Evolutionary conservation across 2,113 vertebrate species (phyloP), one percentile per base, ranked within the genome.

Genomic region (Cheilinus undulatus): DNA sequence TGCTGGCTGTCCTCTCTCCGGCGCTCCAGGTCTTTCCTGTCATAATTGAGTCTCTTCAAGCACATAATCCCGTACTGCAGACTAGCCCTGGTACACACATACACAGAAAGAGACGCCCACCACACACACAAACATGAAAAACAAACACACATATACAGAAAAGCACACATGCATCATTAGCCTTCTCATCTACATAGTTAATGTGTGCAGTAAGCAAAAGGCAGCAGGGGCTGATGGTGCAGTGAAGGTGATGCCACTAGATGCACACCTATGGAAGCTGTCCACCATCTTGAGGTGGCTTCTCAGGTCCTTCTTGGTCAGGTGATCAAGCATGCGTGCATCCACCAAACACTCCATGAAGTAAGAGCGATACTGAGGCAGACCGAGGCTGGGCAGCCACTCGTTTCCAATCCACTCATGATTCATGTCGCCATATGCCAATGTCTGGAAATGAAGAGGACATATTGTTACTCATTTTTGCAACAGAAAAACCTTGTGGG

Each of bases 261-360:
- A 45, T 15, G 51, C 94, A 92, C 82, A 99, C 97, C 97, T 94
- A 76, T 99, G 97, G 84, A 98, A 99, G 88, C 97, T 98, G 93
- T 99, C 97, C 76, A 99, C 97, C 97, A 99, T 98, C 92, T 99
- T 99, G 64, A 99, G 93, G 79, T 99, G 97, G 71, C 96, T 95
- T 43, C 97, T 94, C 63, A 99, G 94, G 82, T 99, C 97, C 84
- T 99, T 99, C 94, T 99, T 99, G 88, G 96, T 99, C 68, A 99
- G 95, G 87, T 99, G 97, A 80, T 99, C 97, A 74, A 99, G 91
- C 97, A 99, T 99, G 30, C 97, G 94, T 0, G 97, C 97, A 0
- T 99, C 97, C 46, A 99, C 97, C 65, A 99, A 93, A 90, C 97
- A 98, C 76, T 99, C 97, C 97, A 99, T 99, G 90, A 99, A 98